Conservation (phyloP, 2,113 vertebrate species). For the Ifrita kowaldi region DNA sequence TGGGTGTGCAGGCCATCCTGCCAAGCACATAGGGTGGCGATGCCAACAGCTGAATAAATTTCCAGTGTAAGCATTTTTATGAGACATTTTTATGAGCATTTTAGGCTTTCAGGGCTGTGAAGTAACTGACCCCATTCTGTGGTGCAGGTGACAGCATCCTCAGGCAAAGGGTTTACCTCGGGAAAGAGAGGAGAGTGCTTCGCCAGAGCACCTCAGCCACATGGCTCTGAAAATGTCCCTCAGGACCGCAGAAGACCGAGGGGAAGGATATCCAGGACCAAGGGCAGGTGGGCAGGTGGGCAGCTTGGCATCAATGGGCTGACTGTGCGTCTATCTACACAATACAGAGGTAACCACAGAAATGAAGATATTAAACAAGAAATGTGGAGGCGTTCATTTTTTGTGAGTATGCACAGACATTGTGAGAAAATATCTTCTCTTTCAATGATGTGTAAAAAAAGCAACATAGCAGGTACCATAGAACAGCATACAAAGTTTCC, state of each 20-base stretch:
- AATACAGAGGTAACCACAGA: not conserved
- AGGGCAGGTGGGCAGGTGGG: not conserved
- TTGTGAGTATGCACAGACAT: not conserved
- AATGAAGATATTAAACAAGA: not conserved
- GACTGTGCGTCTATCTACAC: not conserved
- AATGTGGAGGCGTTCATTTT: not conserved
- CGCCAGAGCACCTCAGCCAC: not conserved
- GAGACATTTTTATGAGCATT: not conserved
- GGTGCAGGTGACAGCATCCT: not conserved
- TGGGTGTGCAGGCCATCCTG: not conserved
- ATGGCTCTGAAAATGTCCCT: rapidly evolving
- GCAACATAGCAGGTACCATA: not conserved
- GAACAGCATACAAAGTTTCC: not conserved
- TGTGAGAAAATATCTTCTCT: not conserved
- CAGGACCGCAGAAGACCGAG: not conserved
- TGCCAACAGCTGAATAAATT: not conserved
- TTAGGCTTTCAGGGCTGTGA: not conserved
- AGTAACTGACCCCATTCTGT: rapidly evolving
- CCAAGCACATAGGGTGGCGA: no score
- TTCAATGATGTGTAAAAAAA: not conserved
- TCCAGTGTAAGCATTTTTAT: not conserved
- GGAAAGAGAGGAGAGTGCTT: not conserved
- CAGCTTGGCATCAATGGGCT: not conserved
- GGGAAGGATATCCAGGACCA: rapidly evolving
- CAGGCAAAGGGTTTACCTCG: not conserved